Base-by-base conservation (phyloP, 2,888 invertebrate genomes). In the Drosophila birchii region DNA sequence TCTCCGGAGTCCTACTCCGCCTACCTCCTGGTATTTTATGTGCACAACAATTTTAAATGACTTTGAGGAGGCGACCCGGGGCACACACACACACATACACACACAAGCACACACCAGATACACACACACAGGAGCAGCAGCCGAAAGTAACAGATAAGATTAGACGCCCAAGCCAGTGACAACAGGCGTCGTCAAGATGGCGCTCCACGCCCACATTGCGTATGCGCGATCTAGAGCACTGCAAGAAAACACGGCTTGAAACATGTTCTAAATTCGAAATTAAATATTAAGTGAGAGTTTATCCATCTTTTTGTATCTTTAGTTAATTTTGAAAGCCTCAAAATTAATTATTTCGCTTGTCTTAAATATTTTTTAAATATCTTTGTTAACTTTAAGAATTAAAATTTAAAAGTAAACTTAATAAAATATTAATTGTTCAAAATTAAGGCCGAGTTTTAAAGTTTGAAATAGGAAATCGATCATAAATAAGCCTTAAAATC, bases 1-100 rank as follows among this genome's bases (percentile, higher is more conserved):
- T 36, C 32, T 38, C 23, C 16, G 34, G 39, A 34, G 32, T 60
- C 38, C 54, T 38, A 14, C 57, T 14, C 57, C n/a, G 26, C 53
- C 45, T 20, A 12, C 11, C 3, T 43, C 62, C 64, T 62, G 77
- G 60, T 68, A 62, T 73, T 78, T 83, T 81, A 79, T 80, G 75
- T 85, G 78, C 88, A 73, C 72, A 73, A 87, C 80, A 87, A 86
- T 89, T 86, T 89, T 76, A 85, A 86, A 86, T 89, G 89, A 89
- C 89, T 87, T 86, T 86, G 82, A 85, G 82, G 60, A 82, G 82
- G 74, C 89, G 85, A 89, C 85, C 78, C 78, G 74, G 76, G 68
- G 66, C 54, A 53, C 69, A 45, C 62, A 53, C 69, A 45, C 62
- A 74, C 58, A 73, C 54, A 54, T 38, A 59, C 18, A 54, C 39